phyloP scores from a whole-genome alignment of 1,140 invertebrate genomes.

The Cyclina sinensis region DNA sequence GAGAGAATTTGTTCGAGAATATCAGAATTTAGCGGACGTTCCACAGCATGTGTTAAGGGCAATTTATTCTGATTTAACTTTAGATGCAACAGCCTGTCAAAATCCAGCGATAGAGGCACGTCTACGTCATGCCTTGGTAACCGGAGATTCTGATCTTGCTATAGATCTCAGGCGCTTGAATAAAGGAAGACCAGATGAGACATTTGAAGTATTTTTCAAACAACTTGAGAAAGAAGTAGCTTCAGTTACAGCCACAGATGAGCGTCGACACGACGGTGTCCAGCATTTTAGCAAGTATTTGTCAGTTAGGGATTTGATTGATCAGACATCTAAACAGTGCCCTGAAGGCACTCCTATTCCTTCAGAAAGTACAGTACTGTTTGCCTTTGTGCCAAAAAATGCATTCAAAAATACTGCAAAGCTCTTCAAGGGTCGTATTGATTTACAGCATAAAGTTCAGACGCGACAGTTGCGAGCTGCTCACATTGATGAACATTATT shows the following conservation, averaged over 20 bases:
- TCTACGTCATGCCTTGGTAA: constrained; percentile 42
- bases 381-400: constrained; percentile 71
- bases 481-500: constrained; percentile 72
- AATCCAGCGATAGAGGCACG: constrained; percentile 58
- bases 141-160: constrained; percentile 65
- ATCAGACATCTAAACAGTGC: constrained; percentile 41
- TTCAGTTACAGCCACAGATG: constrained; percentile 66
- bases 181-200: constrained; percentile 68
- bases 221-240: constrained; percentile 62
- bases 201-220: constrained; percentile 69
- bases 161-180: constrained; percentile 69
- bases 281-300: constrained; percentile 67
- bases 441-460: constrained; percentile 68
- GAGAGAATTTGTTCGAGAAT: constrained; percentile 52
- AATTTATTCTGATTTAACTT: constrained; percentile 66
- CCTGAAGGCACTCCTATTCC: constrained; percentile 67
- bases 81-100: constrained; percentile 56
- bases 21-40: constrained; percentile 42
- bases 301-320: constrained; percentile 66
- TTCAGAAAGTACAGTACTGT: constrained; percentile 62
- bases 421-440: constrained; percentile 58
- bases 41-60: constrained; percentile 62
- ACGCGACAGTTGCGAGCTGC: constrained; percentile 51
- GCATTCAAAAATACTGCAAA: constrained; percentile 60
- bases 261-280: constrained; percentile 45